Conservation (phyloP, 2,797 vertebrate species). For the Halcyon smyrnensis region DNA sequence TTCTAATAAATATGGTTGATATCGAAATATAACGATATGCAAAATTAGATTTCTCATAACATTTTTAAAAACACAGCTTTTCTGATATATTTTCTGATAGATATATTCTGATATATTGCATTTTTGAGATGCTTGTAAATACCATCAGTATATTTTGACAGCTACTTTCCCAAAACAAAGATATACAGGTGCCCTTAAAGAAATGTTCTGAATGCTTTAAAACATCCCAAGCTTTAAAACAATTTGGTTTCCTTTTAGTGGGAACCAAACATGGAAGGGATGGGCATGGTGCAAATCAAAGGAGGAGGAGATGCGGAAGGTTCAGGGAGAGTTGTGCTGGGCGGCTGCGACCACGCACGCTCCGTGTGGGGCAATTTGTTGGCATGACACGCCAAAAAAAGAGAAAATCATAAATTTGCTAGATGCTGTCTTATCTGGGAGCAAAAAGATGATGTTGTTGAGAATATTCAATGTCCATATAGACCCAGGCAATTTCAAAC, state of each 20-base stretch:
- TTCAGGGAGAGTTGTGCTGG: background rate
- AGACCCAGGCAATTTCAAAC: conserved; percentile 35
- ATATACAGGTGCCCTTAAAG: background rate
- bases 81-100: background rate
- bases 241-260: background rate
- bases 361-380: background rate
- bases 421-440: no score
- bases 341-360: rapidly evolving
- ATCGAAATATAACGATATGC: background rate
- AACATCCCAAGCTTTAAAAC: background rate
- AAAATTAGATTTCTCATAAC: background rate
- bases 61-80: background rate
- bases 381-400: background rate
- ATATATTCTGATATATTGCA: no score
- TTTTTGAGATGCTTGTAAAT: background rate
- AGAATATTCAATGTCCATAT: background rate
- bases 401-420: no score
- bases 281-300: background rate
- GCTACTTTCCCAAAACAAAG: background rate
- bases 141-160: background rate
- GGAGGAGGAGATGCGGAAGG: rapidly evolving
- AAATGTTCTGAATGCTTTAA: background rate
- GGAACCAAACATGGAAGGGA: background rate
- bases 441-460: background rate
- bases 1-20: background rate